Percentiles rank a stretch among this genome's conserved stretches.
These are phyloP conservation scores for Platycercus adscitus DNA, from an alignment of 2,113 vertebrate genomes.

Conservation along the genomic window DNA sequence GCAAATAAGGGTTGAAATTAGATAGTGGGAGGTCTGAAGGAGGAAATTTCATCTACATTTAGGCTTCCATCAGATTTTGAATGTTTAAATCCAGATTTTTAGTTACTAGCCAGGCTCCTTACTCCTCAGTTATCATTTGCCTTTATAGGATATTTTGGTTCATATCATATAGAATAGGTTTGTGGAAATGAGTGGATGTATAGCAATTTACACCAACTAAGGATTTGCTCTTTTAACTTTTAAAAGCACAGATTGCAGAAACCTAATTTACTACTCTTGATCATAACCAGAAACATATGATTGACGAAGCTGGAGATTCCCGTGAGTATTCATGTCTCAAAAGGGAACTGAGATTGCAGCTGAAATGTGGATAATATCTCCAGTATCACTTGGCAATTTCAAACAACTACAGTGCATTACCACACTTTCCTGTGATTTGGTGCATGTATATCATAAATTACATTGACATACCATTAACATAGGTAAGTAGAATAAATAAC, in stretches of 20 bases:
- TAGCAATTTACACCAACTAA: neutral
- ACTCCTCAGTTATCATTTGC: neutral
- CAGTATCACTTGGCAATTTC: neutral
- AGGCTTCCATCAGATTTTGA: neutral
- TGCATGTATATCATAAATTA: slow-evolving; percentile 52
- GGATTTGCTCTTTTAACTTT: neutral
- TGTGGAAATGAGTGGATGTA: neutral
- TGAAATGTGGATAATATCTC: neutral
- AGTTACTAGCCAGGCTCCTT: neutral
- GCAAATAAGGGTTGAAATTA: neutral
- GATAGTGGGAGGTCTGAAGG: neutral
- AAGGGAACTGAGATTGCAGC: neutral
- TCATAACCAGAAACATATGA: neutral
- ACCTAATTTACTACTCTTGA: neutral
- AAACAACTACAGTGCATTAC: slow-evolving; percentile 51
- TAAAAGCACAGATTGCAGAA: neutral
- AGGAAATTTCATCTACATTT: neutral
- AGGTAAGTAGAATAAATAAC: slow-evolving; percentile 65
- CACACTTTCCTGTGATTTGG: slow-evolving; percentile 50
- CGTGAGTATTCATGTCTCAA: neutral
- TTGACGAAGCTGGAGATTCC: neutral
- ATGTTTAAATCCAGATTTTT: neutral
- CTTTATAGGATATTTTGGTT: neutral
- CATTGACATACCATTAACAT: slow-evolving; percentile 55
- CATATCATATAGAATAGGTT: neutral